Base-by-base conservation (phyloP, 2,888 invertebrate species). In the Acronicta aceris region DNA sequence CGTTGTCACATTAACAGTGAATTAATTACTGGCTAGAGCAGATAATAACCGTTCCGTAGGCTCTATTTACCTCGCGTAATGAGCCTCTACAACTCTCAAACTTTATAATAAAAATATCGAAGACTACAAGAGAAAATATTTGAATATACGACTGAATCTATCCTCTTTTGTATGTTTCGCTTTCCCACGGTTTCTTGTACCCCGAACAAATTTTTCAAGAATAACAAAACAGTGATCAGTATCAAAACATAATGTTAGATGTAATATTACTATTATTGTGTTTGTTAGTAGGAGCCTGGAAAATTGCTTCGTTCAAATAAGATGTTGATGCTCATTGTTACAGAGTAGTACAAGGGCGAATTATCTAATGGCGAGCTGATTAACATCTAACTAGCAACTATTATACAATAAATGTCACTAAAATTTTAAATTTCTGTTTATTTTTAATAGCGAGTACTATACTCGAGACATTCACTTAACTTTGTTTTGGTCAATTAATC, bases 161-260 rank as follows among this genome's bases (percentile, higher is more conserved):
- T 71, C 65, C 79, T 60, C 66, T 74, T n/a, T 13, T 76, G 59
- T 38, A 56, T 48, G 54, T 53, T 61, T 52, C 42, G 77, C 84
- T 90, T 91, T 91, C 91, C 79, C 89, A 84, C 82, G 85, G 77
- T 87, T 87, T 90, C 85, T 85, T 61, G 59, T 65, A 53, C 66
- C 58, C 45, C 55, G 62, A 48, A 52, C 5, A 50, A 47, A 52
- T 58, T 65, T 73, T 48, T 57, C 36, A 13, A 41, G 54, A 59
- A 55, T 1, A 36, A 17, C 49, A 48, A 58, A 47, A 6, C 36
- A 41, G 41, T 10, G 16, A 45, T 3, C 9, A 12, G 8, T 17
- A 1, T 9, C 1, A 38, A 7, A 43, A n/a, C 33, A 33, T 27
- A 12, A 3, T 30, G 17, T 47, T 41, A 27, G 27, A 7, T 41